Base-by-base conservation (phyloP, 2,113 vertebrate species). In the Lagopus leucura region DNA sequence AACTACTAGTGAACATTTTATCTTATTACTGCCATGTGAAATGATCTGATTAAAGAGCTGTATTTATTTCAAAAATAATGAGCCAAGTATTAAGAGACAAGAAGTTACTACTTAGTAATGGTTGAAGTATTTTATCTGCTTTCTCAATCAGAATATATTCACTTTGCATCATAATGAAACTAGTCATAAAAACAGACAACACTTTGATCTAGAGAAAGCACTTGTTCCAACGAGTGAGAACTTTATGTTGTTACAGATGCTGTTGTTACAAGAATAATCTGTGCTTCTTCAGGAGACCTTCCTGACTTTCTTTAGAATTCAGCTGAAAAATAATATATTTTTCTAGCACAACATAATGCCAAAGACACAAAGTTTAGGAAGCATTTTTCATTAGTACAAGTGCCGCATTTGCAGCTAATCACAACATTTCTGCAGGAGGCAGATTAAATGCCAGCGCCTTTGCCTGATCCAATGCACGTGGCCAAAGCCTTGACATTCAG, bases 101-200 rank as follows among this genome's bases (percentile, higher is more conserved):
- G 66, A 89, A 15, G n/a, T 83, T 89, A 18, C 38, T 72, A 17
- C 36, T 91, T 72, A 0, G 22, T 64, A 87, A 79, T 22, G 8
- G 43, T 28, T 89, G 70, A 87, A 80, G 61, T 82, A 79, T 82
- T 82, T 93, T 87, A 69, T 86, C 86, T 92, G 21, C 66, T 71
- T 92, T 74, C 91, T 75, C 81, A 40, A 91, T 93, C 93, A 69
- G 43, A 65, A 3, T 88, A 78, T 64, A 34, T 89, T 89, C 70
- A 69, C 21, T 75, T 86, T 79, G 40, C 48, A 82, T 82, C 11
- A 61, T 72, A 92, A 78, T 79, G 16, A 85, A 91, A 91, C 28
- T 10, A 81, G 36, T 57, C 72, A 47, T 57, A 55, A 72, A 69
- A 94, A 72, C 7, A 84, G 76, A 65, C 30, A 90, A 40, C 52